These are phyloP conservation scores for Eudemis profundana DNA, from an alignment of 2,888 invertebrate species.

Conservation along the genomic window DNA sequence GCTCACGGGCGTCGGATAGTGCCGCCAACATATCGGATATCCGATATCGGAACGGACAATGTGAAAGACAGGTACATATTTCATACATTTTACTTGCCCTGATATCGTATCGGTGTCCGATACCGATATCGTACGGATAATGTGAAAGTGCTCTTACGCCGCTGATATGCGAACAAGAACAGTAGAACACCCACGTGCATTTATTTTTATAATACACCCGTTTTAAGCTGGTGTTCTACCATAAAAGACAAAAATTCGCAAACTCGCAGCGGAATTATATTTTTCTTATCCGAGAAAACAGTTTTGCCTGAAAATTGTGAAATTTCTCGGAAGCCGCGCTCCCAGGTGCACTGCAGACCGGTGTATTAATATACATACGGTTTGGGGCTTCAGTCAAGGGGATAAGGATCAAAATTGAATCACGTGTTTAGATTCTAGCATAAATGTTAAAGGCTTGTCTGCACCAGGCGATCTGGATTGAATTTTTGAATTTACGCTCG, in stretches of 20 bases:
- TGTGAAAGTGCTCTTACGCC: no score
- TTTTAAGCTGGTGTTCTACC: not conserved
- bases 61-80: no score
- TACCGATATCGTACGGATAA: no score
- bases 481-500: not conserved
- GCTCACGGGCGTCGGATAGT: no score
- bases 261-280: constrained; percentile 4
- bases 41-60: no score
- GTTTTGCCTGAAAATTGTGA: constrained; percentile 8
- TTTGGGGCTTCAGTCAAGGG: not conserved
- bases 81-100: no score
- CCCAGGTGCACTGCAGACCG: not conserved
- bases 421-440: not conserved
- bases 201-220: not conserved
- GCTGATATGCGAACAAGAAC: not conserved
- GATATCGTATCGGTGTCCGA: no score
- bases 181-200: not conserved
- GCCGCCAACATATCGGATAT: no score
- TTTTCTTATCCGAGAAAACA: constrained; percentile 4
- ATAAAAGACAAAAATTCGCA: constrained; percentile 5
- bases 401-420: not conserved
- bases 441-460: not conserved
- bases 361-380: not conserved
- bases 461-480: not conserved
- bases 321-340: constrained; percentile 1